These are phyloP conservation scores for Rutilus rutilus DNA, from an alignment of 2,113 vertebrate species.

Conservation along the genomic window DNA sequence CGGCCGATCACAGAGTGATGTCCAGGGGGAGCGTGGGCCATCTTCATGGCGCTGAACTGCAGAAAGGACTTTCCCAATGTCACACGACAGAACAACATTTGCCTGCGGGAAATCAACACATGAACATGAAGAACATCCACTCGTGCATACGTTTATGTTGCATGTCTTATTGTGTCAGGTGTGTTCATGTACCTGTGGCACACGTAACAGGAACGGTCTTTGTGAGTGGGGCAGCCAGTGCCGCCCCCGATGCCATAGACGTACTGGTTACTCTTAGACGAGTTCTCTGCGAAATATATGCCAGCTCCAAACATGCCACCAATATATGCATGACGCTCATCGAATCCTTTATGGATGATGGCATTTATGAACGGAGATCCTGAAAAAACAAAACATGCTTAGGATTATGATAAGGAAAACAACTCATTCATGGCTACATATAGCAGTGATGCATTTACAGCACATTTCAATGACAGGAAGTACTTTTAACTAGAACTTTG, in stretches of 20 bases:
- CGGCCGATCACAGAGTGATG: conserved; percentile 98
- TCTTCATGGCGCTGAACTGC: conserved; percentile 99
- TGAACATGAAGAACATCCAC: neutral
- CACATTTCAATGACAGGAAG: neutral
- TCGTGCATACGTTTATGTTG: neutral
- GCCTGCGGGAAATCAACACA: conserved; percentile 72
- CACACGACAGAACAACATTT: conserved; percentile 99
- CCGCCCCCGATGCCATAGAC: conserved; percentile 98
- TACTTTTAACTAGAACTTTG: neutral
- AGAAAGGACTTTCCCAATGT: conserved; percentile 98
- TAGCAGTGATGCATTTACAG: neutral
- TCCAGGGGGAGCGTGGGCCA: conserved; percentile 97
- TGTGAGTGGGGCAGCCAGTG: conserved; percentile 96
- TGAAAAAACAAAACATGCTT: conserved; percentile 60
- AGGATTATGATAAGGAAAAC: neutral
- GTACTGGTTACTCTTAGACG: conserved; percentile 98
- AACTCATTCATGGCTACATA: neutral
- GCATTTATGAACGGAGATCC: conserved; percentile 99
- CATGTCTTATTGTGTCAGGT: neutral
- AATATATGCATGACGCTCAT: conserved; percentile 97
- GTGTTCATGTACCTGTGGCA: conserved; percentile 86
- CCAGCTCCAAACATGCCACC: conserved; percentile 99
- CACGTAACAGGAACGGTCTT: conserved; percentile 96
- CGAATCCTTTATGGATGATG: conserved; percentile 99
- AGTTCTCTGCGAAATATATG: conserved; percentile 99